Base-by-base conservation (phyloP, 2,113 vertebrate genomes). In the Panurus biarmicus region DNA sequence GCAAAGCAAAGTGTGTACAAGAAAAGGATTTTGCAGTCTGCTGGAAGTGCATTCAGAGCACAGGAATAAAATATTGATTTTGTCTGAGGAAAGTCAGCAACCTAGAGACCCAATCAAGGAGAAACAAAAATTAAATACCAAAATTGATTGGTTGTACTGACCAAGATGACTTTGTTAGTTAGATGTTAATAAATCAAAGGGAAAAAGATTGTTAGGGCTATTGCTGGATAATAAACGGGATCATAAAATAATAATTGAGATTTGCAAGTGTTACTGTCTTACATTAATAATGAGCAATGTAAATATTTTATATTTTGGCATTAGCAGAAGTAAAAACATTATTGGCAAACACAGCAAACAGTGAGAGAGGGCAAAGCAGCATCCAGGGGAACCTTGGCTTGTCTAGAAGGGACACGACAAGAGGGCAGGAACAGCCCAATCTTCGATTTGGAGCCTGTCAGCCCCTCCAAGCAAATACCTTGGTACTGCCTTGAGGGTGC, bases 41-140 rank as follows among this genome's bases (percentile, higher is more conserved):
- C 72, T 47, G 57, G 72, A 93, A 95, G 88, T 96, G 90, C 90
- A 97, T 96, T 96, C 94, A 97, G 95, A 97, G 97, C 97, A 97
- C 98, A 98, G 98, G 98, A 97, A 97, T 97, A 97, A 97, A 97
- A 93, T 98, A 98, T 98, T 97, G 98, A 98, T 98, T 98, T 97
- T 97, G 96, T 97, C 97, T 97, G 95, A 96, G 94, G 94, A 97
- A 95, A 97, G 97, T 97, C 96, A 97, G 97, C 97, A 98, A 97
- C 97, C 93, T 95, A 89, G 97, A 96, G 98, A 98, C 97, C 96
- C 97, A 98, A 98, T 98, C 96, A 98, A 97, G 98, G 96, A 97
- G 97, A 98, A 98, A 98, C 97, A 98, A 96, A 96, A 98, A 99
- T 99, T 98, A 98, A 99, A 99, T 98, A 98, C 96, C 97, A 97